Percentiles rank a stretch among this genome's conserved stretches.
phyloP scores from a whole-genome alignment of 2,888 invertebrate genomes.

The Megastigmus dorsalis region DNA sequence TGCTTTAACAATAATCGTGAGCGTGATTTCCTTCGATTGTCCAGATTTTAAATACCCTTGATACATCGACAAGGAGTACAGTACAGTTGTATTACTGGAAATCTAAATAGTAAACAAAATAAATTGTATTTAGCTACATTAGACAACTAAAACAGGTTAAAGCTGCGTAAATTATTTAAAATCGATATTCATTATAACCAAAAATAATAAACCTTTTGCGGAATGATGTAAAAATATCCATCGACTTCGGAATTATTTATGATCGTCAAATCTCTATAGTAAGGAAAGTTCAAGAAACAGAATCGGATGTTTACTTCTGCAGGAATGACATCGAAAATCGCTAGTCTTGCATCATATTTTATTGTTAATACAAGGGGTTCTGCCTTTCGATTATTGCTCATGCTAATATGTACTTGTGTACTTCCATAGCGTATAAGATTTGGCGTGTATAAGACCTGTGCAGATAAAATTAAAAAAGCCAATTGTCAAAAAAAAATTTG shows the following conservation, averaged over 20 bases:
- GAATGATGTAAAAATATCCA: slow-evolving; percentile 75
- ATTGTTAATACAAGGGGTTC: slow-evolving; percentile 77
- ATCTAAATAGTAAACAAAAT: slow-evolving; percentile 1
- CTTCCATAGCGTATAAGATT: slow-evolving; percentile 76
- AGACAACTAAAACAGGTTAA: not conserved
- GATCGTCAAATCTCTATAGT: slow-evolving; percentile 75
- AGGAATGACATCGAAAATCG: slow-evolving; percentile 75
- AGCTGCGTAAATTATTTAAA: too few species aligned
- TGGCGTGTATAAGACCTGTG: slow-evolving; percentile 78
- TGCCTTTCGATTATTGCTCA: slow-evolving; percentile 77
- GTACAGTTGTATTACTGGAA: not conserved
- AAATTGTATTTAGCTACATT: not conserved
- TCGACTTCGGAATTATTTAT: slow-evolving; percentile 75
- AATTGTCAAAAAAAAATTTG: too few species aligned
- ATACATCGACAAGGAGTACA: slow-evolving; percentile 63
- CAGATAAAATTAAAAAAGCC: too few species aligned
- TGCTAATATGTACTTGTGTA: slow-evolving; percentile 76
- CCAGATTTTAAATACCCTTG: slow-evolving; percentile 73
- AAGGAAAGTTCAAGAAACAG: slow-evolving; percentile 78
- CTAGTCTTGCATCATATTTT: slow-evolving; percentile 76
- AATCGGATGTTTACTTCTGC: slow-evolving; percentile 76
- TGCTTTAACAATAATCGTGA: slow-evolving; percentile 74
- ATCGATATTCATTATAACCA: not conserved
- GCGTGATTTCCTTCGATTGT: slow-evolving; percentile 73
- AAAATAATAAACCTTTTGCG: slow-evolving; percentile 68